Evolutionary conservation across 2,797 vertebrate genomes (phyloP).

Genomic region (Brachyalestes nurse): DNA sequence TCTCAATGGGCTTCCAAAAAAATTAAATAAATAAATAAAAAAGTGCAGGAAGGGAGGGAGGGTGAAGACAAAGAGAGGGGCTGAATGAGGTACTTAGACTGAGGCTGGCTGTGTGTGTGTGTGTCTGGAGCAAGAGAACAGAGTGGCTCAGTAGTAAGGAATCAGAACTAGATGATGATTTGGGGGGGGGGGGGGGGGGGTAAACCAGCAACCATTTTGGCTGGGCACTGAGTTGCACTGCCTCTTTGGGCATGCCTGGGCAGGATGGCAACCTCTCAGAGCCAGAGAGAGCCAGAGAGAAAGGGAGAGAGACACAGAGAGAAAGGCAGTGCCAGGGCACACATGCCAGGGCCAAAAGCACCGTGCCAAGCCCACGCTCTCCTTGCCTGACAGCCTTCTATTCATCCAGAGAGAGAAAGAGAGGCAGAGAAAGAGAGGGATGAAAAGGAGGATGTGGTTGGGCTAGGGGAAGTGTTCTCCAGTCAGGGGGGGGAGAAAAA

Average conservation of each 20-base stretch:
- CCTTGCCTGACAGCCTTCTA: slow-evolving; percentile 54
- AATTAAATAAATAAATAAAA: slow-evolving; percentile 62
- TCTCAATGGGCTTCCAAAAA: slow-evolving; percentile 65
- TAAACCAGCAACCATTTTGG: slow-evolving; percentile 33
- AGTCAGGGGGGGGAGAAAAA: slow-evolving; percentile 33
- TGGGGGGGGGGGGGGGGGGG: slow-evolving; percentile 58
- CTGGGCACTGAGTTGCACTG: slow-evolving; percentile 50
- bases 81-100: slow-evolving; percentile 68
- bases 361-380: slow-evolving; percentile 52
- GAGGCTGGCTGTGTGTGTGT: slow-evolving; percentile 58
- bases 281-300: slow-evolving; percentile 37
- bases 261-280: slow-evolving; percentile 70
- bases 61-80: slow-evolving; percentile 62
- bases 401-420: slow-evolving; percentile 48
- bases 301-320: slow-evolving; percentile 10
- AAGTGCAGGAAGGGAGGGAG: slow-evolving; percentile 63
- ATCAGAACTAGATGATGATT: slow-evolving; percentile 29
- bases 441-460: slow-evolving; percentile 56
- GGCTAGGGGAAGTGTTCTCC: slow-evolving; percentile 57
- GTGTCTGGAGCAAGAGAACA: slow-evolving; percentile 58
- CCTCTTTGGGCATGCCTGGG: slow-evolving; percentile 73
- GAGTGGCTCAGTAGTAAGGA: slow-evolving; percentile 16
- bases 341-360: slow-evolving; percentile 28
- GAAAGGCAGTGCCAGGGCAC: slow-evolving; percentile 58
- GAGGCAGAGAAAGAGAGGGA: slow-evolving; percentile 21